A percentile compares a stretch with the other conserved stretches of the same genome.
Conservation (phyloP, 2,888 invertebrate genomes). For the Papilio protenor region DNA sequence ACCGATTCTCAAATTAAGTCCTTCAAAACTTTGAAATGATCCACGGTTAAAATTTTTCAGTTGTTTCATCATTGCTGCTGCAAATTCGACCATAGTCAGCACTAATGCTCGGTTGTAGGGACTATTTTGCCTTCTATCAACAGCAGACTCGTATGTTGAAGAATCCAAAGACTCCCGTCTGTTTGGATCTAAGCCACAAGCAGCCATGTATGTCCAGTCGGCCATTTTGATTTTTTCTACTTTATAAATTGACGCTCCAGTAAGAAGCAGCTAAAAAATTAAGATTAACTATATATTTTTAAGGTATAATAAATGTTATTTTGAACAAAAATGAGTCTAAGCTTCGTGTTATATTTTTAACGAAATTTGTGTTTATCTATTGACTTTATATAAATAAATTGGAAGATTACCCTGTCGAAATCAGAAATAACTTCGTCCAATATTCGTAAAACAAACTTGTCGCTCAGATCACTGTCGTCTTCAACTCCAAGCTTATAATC, state of each 20-base stretch:
- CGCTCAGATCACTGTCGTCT: constrained; percentile 86
- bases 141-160: constrained; percentile 56
- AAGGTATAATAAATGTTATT: background rate
- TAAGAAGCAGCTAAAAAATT: constrained; percentile 85
- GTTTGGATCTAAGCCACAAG: constrained; percentile 93
- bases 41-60: constrained; percentile 83
- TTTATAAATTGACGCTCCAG: constrained; percentile 85
- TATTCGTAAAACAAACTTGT: constrained; percentile 87
- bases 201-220: constrained; percentile 99
- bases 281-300: background rate
- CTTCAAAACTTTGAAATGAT: constrained; percentile 84
- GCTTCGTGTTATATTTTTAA: background rate
- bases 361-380: background rate
- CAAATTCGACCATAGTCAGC: constrained; percentile 79
- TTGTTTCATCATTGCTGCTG: constrained; percentile 81
- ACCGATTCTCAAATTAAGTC: constrained; percentile 90
- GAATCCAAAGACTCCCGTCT: constrained; percentile 85
- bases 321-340: background rate
- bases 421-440: constrained; percentile 96
- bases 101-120: constrained; percentile 74
- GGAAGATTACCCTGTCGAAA: constrained; percentile 91
- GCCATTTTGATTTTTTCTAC: constrained; percentile 99
- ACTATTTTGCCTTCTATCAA: constrained; percentile 64
- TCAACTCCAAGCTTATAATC: constrained; percentile 90
- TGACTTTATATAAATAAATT: constrained; percentile 8